Percentiles rank a stretch among this genome's conserved stretches.
These are phyloP conservation scores for Pseudois nayaur DNA, from an alignment of 2,113 vertebrate genomes.

Conservation along the genomic window DNA sequence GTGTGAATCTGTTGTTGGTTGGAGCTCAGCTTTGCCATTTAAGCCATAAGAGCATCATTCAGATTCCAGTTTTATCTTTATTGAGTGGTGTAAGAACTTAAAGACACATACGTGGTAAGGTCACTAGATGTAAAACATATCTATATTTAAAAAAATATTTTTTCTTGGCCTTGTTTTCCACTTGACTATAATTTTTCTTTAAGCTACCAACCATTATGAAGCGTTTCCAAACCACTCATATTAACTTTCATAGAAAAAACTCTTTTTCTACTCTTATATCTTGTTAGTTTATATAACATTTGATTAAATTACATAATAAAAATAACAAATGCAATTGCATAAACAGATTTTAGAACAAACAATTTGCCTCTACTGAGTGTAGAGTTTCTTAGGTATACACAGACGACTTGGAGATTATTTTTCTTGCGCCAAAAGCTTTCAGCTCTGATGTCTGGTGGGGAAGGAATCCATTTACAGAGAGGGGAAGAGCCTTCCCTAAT, in stretches of 20 bases:
- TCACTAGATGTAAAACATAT: not conserved
- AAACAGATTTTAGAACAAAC: not conserved
- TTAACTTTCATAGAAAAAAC: conserved; percentile 32
- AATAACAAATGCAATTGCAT: not conserved
- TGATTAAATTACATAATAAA: not conserved
- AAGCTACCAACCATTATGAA: not conserved
- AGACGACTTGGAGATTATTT: not conserved
- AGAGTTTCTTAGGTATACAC: not conserved
- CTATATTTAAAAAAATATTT: not conserved
- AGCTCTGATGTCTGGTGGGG: not conserved
- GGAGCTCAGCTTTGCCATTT: not conserved
- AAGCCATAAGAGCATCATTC: not conserved
- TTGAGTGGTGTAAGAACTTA: not conserved
- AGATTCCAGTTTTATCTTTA: not conserved
- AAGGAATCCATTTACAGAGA: not conserved
- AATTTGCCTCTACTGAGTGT: not conserved
- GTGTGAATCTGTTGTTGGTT: not conserved
- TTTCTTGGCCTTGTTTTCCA: conserved; percentile 8
- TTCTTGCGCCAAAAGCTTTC: not conserved
- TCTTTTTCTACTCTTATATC: not conserved
- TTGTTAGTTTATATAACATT: not conserved
- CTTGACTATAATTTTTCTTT: not conserved
- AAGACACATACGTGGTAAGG: not conserved
- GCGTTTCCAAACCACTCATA: not conserved
- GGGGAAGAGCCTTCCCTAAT: not conserved